Conservation (phyloP, 2,797 vertebrate genomes). For the Artibeus lituratus region DNA sequence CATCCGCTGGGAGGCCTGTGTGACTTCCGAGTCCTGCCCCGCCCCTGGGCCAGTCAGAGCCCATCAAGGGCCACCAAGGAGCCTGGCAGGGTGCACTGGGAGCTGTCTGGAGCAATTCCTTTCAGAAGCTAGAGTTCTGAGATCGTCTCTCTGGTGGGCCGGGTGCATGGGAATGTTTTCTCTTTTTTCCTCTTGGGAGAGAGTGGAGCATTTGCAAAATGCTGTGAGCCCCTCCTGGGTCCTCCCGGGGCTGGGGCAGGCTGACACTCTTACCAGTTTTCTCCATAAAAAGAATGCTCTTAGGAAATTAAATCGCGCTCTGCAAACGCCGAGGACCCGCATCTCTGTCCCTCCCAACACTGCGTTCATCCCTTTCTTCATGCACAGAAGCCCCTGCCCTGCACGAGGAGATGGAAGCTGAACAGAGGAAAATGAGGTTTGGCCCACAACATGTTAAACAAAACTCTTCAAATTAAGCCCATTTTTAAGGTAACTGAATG, state of each 20-base stretch:
- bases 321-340: not conserved
- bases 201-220: not conserved
- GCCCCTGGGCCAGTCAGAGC: not conserved
- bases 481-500: slow-evolving; percentile 27
- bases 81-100: not conserved
- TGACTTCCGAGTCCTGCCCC: not conserved
- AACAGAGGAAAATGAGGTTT: slow-evolving; percentile 18
- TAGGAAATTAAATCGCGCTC: not conserved
- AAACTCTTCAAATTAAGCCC: not conserved
- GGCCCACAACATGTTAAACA: not conserved
- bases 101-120: not conserved
- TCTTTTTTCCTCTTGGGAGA: not conserved
- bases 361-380: too few relatives aligned
- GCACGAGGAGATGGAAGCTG: not conserved
- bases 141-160: not conserved
- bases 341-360: not conserved
- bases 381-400: not conserved
- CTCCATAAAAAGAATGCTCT: not conserved
- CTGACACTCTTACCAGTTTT: not conserved
- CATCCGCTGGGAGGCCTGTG: not conserved
- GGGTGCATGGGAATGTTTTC: not conserved
- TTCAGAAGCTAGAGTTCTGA: not conserved
- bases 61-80: not conserved
- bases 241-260: not conserved
- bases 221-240: not conserved